Base-by-base conservation (phyloP, 2,797 vertebrate genomes). In the Acrocephalus scirpaceus region DNA sequence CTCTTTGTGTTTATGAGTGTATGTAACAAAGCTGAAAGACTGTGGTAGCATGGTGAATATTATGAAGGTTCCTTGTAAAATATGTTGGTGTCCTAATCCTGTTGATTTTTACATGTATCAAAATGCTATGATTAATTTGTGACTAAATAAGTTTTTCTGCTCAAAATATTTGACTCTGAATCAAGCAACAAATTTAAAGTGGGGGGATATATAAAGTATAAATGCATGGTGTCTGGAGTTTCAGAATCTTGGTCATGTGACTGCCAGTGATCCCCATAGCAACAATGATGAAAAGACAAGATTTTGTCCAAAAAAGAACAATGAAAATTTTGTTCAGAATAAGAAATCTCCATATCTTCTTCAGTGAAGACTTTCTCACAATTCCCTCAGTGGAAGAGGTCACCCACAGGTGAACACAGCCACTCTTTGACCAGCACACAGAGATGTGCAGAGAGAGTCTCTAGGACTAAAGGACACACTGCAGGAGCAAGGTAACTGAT, bases 401-500 rank as follows among this genome's bases (percentile, higher is more conserved):
- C 71, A 70, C 4, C 11, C 56, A 3, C 11, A 51, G 14, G 15
- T 60, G 18, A 66, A 27, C 27, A 21, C 4, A 73, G 19, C 16
- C 23, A 48, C 2, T 12, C 32, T 72, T 50, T 36, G 34, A 17
- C 9, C 26, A 57, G 36, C 10, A 34, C 16, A 21, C 7, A 38
- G 26, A 40, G 30, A 71, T 56, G 12, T 8, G 38, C 30, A 67
- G 25, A 29, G 17, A 20, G 7, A 29, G 8, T 19, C 26, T 77
- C 51, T 25, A 25, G 32, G 45, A 67, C 25, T 50, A 20, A 73
- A 82, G 12, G 5, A 13, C 14, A n/a, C 13, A 12, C 6, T 16
- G 5, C 53, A 71, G 16, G 0, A 0, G 13, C 18, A 62, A 47
- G 54, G 65, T 13, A 75, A 9, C 17, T 65, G 26, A 0, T 5